A percentile compares a stretch with the other conserved stretches of the same genome.
Conservation (phyloP, 2,113 vertebrate genomes). For the Speoplatyrhinus poulsoni region DNA sequence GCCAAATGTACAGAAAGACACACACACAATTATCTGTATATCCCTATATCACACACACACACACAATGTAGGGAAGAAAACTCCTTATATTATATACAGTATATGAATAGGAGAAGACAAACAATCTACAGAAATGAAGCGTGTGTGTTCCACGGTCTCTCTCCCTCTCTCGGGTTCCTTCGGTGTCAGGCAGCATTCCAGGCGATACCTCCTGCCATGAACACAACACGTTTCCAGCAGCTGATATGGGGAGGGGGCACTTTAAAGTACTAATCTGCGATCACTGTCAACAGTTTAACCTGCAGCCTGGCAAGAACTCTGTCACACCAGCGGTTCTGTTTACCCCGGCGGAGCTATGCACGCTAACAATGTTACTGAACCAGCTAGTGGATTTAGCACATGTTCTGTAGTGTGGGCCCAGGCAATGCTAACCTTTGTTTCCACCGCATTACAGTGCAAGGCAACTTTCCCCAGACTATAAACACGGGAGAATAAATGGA, state of each 20-base stretch:
- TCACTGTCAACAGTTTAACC: not conserved
- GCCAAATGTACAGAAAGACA: constrained; percentile 51
- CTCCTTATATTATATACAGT: not conserved
- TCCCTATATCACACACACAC: constrained; percentile 33
- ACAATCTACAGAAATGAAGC: constrained; percentile 1
- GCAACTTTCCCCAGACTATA: constrained; percentile 12
- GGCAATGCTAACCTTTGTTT: not conserved
- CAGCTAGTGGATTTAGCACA: constrained; percentile 6
- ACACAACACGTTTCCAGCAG: constrained; percentile 35
- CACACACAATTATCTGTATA: constrained; percentile 24
- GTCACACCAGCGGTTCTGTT: not conserved
- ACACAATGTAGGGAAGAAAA: not conserved
- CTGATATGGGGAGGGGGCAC: constrained; percentile 2
- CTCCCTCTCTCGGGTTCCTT: constrained; percentile 38
- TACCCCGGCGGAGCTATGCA: not conserved
- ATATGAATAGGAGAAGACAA: not conserved
- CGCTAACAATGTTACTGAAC: constrained; percentile 7
- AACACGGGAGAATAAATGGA: constrained; percentile 5
- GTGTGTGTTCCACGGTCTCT: constrained; percentile 13
- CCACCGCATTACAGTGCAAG: not conserved
- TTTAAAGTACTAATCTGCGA: not conserved
- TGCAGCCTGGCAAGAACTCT: no score
- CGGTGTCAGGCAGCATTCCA: constrained; percentile 48
- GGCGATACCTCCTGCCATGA: constrained; percentile 45
- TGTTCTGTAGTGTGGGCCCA: not conserved